These are phyloP conservation scores for Corydoras sp. DNA, from an alignment of 2,113 vertebrate species.

Conservation along the genomic window DNA sequence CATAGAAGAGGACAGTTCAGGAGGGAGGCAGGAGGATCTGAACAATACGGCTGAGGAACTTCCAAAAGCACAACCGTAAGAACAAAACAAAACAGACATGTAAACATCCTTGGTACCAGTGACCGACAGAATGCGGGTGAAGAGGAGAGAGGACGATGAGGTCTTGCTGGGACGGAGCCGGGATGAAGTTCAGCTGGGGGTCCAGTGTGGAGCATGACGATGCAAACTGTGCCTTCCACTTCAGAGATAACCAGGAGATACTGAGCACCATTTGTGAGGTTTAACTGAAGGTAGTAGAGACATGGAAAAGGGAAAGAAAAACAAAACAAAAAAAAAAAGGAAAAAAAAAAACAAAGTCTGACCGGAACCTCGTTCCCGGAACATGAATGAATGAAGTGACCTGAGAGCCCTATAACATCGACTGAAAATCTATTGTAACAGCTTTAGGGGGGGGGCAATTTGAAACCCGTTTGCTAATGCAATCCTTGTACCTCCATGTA, in stretches of 20 bases:
- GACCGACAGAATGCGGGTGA: slow-evolving; percentile 52
- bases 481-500: slow-evolving; percentile 5
- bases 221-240: slow-evolving; percentile 24
- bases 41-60: slow-evolving; percentile 53
- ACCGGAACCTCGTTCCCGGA: background rate
- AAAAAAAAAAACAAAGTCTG: background rate
- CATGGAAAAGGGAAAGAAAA: background rate
- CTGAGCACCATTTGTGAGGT: slow-evolving; percentile 40
- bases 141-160: slow-evolving; percentile 9
- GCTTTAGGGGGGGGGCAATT: slow-evolving; percentile 2
- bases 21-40: slow-evolving; percentile 39
- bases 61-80: slow-evolving; percentile 79
- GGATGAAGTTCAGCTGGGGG: slow-evolving; percentile 54
- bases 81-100: slow-evolving; percentile 77
- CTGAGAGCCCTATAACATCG: slow-evolving; percentile 3
- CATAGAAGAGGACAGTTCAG: slow-evolving; percentile 73
- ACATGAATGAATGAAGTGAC: background rate
- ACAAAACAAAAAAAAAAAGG: background rate
- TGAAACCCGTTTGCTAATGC: slow-evolving; percentile 6
- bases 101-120: slow-evolving; percentile 77
- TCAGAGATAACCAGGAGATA: slow-evolving; percentile 29
- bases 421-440: background rate
- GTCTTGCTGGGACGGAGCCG: slow-evolving; percentile 56
- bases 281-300: background rate
- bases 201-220: slow-evolving; percentile 47